Conservation (phyloP, 2,888 invertebrate species). For the Drosophila limbata region DNA sequence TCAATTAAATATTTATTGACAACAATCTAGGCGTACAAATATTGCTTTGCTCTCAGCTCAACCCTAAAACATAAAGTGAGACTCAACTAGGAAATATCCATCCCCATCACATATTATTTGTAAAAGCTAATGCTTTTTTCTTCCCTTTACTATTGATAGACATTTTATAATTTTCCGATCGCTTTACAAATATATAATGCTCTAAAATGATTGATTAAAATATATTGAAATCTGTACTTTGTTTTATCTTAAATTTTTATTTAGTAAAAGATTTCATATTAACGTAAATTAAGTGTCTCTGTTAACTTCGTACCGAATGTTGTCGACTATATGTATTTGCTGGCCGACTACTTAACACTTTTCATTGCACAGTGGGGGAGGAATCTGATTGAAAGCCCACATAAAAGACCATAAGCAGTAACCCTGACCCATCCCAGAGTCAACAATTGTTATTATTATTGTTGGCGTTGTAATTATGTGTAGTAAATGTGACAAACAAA, state of each 20-base stretch:
- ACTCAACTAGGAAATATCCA: neutral
- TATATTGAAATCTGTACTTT: neutral
- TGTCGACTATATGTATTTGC: slow-evolving; percentile 36
- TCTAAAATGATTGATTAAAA: no score
- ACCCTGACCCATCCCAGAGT: slow-evolving; percentile 43
- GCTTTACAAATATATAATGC: neutral
- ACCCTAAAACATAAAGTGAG: neutral
- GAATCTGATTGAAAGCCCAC: slow-evolving; percentile 36
- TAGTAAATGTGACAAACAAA: slow-evolving; percentile 25
- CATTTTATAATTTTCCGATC: neutral
- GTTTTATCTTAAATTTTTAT: neutral
- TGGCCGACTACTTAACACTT: slow-evolving; percentile 66
- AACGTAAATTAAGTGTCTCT: no score
- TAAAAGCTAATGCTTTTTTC: neutral
- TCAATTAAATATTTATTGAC: slow-evolving; percentile 72
- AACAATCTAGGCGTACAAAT: slow-evolving; percentile 37
- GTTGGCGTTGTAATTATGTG: slow-evolving; percentile 63
- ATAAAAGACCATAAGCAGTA: slow-evolving; percentile 17
- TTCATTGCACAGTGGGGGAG: slow-evolving; percentile 26
- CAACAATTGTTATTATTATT: slow-evolving; percentile 16
- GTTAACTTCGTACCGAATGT: neutral
- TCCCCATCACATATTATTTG: slow-evolving; percentile 3
- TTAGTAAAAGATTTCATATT: neutral
- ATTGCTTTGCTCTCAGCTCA: slow-evolving; percentile 40
- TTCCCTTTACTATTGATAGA: neutral